Evolutionary conservation across 2,888 invertebrate species (phyloP).

Genomic region (Lissonota sp.): DNA sequence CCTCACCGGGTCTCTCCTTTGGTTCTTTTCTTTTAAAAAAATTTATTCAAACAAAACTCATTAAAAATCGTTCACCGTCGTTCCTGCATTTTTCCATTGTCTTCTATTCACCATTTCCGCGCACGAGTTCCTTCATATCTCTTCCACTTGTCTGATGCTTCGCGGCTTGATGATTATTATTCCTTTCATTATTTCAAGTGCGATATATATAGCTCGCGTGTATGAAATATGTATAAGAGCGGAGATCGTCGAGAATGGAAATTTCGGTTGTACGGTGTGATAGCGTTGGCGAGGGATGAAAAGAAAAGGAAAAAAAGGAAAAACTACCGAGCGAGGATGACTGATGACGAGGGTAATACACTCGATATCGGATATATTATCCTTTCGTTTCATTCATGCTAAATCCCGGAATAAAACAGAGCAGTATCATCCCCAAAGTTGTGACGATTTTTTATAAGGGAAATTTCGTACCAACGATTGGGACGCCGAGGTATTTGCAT

Average conservation of each 20-base stretch:
- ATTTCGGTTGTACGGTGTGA: background rate
- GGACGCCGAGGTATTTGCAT: slow-evolving; percentile 47
- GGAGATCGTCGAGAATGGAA: slow-evolving; percentile 23
- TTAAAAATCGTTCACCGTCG: slow-evolving; percentile 46
- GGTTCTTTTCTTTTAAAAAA: slow-evolving; percentile 1
- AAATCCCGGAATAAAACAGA: background rate
- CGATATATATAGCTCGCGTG: slow-evolving; percentile 13
- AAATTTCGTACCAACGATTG: slow-evolving; percentile 29
- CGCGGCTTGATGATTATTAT: slow-evolving; percentile 33
- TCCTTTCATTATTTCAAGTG: slow-evolving; percentile 17
- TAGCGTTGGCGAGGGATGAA: background rate
- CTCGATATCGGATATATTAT: slow-evolving; percentile 1
- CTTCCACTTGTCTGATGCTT: slow-evolving; percentile 1
- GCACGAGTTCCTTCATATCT: slow-evolving; percentile 1
- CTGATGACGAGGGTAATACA: background rate
- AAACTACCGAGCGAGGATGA: background rate
- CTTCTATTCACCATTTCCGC: slow-evolving; percentile 1
- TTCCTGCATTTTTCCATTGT: slow-evolving; percentile 45
- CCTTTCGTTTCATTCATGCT: background rate
- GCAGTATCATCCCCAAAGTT: slow-evolving; percentile 1
- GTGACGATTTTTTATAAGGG: background rate
- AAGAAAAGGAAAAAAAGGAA: background rate
- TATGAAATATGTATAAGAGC: slow-evolving; percentile 37
- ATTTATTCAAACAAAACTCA: slow-evolving; percentile 54
- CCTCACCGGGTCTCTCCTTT: slow-evolving; percentile 11